Evolutionary conservation across 2,113 vertebrate genomes (phyloP).

Genomic region (Ellobius talpinus): DNA sequence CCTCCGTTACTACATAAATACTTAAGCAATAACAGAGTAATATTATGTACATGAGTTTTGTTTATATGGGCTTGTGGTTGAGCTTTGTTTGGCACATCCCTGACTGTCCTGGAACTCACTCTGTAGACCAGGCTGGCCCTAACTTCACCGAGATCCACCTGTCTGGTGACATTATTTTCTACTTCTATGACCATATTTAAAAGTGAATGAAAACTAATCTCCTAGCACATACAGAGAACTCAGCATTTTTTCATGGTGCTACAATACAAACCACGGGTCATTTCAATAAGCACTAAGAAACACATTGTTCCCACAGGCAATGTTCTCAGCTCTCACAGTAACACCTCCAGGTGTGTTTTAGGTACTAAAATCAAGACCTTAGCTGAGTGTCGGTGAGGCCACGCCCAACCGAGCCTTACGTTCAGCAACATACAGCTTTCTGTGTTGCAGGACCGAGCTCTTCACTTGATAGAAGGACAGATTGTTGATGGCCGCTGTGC

Average conservation of each 20-base stretch:
- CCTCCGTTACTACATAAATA: not conserved
- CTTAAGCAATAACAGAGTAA: not conserved
- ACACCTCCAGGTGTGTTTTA: not conserved
- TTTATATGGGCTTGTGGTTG: not conserved
- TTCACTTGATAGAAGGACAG: conserved; percentile 94
- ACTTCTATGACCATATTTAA: not conserved
- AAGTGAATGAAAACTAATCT: not conserved
- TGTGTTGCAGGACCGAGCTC: conserved; percentile 87
- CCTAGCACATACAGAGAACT: not conserved
- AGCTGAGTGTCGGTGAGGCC: not conserved
- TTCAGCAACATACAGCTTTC: conserved; percentile 89
- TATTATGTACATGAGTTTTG: not conserved
- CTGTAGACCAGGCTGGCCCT: not conserved
- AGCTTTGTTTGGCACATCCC: not conserved
- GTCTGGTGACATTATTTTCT: not conserved
- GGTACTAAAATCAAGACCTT: conserved; percentile 34
- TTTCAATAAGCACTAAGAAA: not conserved
- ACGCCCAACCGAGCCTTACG: conserved; percentile 86
- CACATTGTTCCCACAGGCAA: not conserved
- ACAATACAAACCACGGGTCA: not conserved
- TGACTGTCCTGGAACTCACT: not conserved
- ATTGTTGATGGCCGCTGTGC: conserved; percentile 93
- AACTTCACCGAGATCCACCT: not conserved
- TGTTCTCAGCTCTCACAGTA: not conserved
- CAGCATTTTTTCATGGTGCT: not conserved